Evolutionary conservation across 1,140 invertebrate genomes (phyloP), one percentile per base, ranked within the genome.

Genomic region (Apis cerana): DNA sequence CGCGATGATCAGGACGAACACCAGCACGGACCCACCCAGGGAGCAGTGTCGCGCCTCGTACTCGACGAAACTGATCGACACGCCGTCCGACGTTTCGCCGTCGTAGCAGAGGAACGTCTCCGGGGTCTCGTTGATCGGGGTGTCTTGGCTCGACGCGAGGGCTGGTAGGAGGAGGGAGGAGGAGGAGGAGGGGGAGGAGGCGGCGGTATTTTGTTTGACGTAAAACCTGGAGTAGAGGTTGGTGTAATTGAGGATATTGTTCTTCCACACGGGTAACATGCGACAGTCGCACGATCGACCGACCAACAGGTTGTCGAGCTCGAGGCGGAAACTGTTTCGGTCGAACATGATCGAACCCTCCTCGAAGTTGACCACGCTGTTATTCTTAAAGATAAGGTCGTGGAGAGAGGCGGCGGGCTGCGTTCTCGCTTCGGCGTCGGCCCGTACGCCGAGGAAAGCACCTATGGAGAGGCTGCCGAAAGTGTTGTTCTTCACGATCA

Each of bases 401-500:
- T 95, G 92, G 19, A 89, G 70, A 0, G 82, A 68, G 0, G 85
- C 79, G 4, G 74, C 21, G 1, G 67, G 21, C 11, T 74, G 9
- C 12, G 89, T 61, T 27, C 85, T 89, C 72, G 94, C 91, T 54
- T 95, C 94, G 13, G 90, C 88, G 71, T 95, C 95, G 0, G 95
- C 94, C 19, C 92, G 94, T 13, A 97, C 95, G 0, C 95, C 95
- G 0, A 94, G 89, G 84, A 97, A 96, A 21, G 96, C 95, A 4
- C 96, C 96, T 21, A 95, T 92, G 21, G 94, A 93, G 0, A 96
- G 80, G 17, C 92, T 93, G 0, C 91, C 92, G 69, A 97, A 95
- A 12, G 93, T 94, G 91, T 97, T 97, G 90, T 97, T 96, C 82
- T 95, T 95, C 69, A 97, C 95, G 8, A 95, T 94, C 3, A 97